These are phyloP conservation scores for Cataglyphis rosenhaueri DNA, from an alignment of 2,888 invertebrate species.

Conservation along the genomic window DNA sequence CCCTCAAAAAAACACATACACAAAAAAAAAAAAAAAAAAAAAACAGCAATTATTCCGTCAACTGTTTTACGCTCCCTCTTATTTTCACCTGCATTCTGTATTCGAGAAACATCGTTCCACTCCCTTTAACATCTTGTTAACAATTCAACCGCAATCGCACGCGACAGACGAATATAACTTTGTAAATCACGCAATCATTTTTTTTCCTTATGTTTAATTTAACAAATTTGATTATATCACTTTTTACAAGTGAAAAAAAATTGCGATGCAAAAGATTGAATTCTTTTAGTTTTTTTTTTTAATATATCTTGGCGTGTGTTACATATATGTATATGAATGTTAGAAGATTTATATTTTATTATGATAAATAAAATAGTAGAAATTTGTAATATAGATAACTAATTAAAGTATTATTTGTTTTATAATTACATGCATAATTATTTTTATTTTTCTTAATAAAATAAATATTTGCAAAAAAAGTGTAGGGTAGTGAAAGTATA, in stretches of 20 bases:
- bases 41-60: slow-evolving; percentile 68
- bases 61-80: slow-evolving; percentile 59
- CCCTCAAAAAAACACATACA: neutral
- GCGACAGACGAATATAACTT: slow-evolving; percentile 14
- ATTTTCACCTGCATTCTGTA: slow-evolving; percentile 3
- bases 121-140: slow-evolving; percentile 38
- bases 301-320: neutral
- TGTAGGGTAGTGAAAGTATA: neutral
- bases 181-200: slow-evolving; percentile 1
- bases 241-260: neutral
- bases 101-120: slow-evolving; percentile 27
- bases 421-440: neutral
- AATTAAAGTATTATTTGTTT: slow-evolving; percentile 5
- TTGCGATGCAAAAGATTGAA: neutral
- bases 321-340: too few relatives aligned
- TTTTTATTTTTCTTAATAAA: neutral
- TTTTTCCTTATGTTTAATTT: slow-evolving; percentile 11
- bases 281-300: neutral
- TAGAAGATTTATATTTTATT: neutral
- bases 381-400: neutral
- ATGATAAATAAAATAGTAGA: neutral
- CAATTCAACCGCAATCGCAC: slow-evolving; percentile 31
- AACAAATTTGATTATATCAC: neutral
- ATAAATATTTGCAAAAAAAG: neutral
- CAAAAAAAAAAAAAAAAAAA: slow-evolving; percentile 9